Conservation (phyloP, 2,888 invertebrate species). For the Chouioia cunea region DNA sequence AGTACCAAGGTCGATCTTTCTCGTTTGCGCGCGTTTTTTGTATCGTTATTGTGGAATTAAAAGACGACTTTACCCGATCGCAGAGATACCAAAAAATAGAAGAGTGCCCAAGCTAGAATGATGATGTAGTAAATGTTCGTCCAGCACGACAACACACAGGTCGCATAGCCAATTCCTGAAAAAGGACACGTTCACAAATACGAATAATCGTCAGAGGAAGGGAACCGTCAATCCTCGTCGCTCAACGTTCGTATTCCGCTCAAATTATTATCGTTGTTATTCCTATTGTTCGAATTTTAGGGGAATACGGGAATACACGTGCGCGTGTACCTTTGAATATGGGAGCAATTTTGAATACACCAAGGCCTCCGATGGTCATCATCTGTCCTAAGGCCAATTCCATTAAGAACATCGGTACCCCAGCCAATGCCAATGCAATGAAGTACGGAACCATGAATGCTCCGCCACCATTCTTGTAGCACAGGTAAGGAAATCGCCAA, state of each 20-base stretch:
- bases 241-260: not conserved
- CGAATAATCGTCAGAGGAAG: not conserved
- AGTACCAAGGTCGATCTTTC: not conserved
- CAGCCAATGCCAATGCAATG: constrained; percentile 72
- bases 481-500: constrained; percentile 76
- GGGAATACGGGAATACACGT: not conserved
- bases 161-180: constrained; percentile 93
- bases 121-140: constrained; percentile 99
- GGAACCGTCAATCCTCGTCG: too few relatives aligned
- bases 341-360: constrained; percentile 73
- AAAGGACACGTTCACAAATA: constrained; percentile 20
- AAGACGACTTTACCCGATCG: constrained; percentile 74
- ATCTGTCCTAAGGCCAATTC: constrained; percentile 76
- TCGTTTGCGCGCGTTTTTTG: not conserved
- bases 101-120: constrained; percentile 97
- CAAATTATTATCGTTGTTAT: not conserved
- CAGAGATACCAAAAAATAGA: constrained; percentile 94
- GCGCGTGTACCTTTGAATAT: constrained; percentile 70
- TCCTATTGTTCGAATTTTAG: not conserved
- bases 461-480: constrained; percentile 70
- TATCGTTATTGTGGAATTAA: not conserved
- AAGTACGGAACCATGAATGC: constrained; percentile 75
- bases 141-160: constrained; percentile 99
- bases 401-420: constrained; percentile 74
- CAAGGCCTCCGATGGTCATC: constrained; percentile 71